Evolutionary conservation across 2,888 invertebrate species (phyloP), one percentile per base, ranked within the genome.

Genomic region (Drosophila gaucha): DNA sequence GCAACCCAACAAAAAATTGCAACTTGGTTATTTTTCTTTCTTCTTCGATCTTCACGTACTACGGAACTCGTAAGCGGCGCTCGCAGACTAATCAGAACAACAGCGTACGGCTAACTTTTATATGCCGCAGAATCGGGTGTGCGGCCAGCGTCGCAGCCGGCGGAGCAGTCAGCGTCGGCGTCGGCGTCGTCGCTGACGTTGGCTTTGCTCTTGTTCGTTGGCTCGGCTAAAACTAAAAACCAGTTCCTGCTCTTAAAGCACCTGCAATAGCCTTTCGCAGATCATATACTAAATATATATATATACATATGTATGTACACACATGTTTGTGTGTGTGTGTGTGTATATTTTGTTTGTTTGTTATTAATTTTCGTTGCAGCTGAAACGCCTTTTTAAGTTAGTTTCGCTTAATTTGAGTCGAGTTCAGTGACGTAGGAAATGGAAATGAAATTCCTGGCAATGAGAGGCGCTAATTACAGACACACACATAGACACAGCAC

Each of bases 21-120:
- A 30, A 18, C 4, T 18, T 9, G n/a, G 16, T 6, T 14, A 12
- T 10, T 26, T 6, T n/a, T 24, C 16, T 35, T 35, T 9, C 14
- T 22, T 12, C 9, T 10, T 28, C 33, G 43, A 36, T 54, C 62
- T 63, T 54, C 41, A 70, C 86, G 69, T 79, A 82, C 65, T 69
- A 78, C 74, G 72, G 76, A 87, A 87, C 88, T 78, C 67, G 88
- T 82, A 83, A 87, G 82, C 89, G 84, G 82, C 89, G 89, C 74
- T 88, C 85, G 83, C 83, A 88, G 79, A 91, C 90, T 91, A 91
- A 89, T 89, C 90, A 89, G 89, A 90, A 90, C 85, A 80, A 68
- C 74, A 77, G 78, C 69, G 65, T 64, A 67, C 89, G 74, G 71
- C 80, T 80, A 89, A 82, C 90, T 86, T 89, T 89, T 89, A 89